Percentiles rank a stretch among this genome's conserved stretches.
Evolutionary conservation across 2,888 invertebrate genomes (phyloP).

Genomic region (Agonopterix subpropinquella): DNA sequence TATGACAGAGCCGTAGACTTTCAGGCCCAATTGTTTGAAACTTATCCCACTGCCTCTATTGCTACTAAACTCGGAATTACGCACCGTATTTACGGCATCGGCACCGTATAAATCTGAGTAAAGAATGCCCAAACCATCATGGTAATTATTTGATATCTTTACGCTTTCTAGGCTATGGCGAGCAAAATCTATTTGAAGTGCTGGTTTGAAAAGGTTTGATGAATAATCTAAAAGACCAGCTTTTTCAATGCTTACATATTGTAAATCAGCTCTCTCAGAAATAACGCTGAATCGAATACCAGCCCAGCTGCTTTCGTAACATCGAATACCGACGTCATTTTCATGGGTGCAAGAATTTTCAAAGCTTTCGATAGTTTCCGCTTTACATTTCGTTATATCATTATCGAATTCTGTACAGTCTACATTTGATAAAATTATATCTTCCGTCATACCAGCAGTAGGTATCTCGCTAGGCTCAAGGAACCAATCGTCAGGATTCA

Average conservation of each 20-base stretch:
- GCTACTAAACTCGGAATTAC: constrained; percentile 88
- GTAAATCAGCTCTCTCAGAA: constrained; percentile 90
- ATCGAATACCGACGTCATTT: constrained; percentile 91
- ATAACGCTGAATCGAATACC: constrained; percentile 93
- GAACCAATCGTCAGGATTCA: constrained; percentile 95
- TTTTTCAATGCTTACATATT: constrained; percentile 91
- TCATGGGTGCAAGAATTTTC: constrained; percentile 93
- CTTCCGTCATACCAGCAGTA: constrained; percentile 83
- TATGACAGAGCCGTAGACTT: constrained; percentile 84
- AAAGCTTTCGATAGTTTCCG: constrained; percentile 85
- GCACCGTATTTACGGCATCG: constrained; percentile 86
- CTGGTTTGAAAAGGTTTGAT: constrained; percentile 90
- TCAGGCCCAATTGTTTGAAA: constrained; percentile 90
- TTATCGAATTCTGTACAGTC: constrained; percentile 93
- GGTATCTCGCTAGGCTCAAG: constrained; percentile 89
- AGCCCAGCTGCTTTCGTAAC: constrained; percentile 95
- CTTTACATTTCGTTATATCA: constrained; percentile 91
- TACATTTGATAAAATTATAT: constrained; percentile 89
- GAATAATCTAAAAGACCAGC: constrained; percentile 96
- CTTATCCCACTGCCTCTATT: constrained; percentile 93
- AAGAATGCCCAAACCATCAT: constrained; percentile 94
- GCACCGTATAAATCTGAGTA: constrained; percentile 96
- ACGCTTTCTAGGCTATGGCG: constrained; percentile 89
- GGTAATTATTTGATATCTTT: constrained; percentile 88
- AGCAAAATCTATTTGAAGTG: constrained; percentile 91